phyloP scores from a whole-genome alignment of 2,888 invertebrate species.

The Drosophila leonis region DNA sequence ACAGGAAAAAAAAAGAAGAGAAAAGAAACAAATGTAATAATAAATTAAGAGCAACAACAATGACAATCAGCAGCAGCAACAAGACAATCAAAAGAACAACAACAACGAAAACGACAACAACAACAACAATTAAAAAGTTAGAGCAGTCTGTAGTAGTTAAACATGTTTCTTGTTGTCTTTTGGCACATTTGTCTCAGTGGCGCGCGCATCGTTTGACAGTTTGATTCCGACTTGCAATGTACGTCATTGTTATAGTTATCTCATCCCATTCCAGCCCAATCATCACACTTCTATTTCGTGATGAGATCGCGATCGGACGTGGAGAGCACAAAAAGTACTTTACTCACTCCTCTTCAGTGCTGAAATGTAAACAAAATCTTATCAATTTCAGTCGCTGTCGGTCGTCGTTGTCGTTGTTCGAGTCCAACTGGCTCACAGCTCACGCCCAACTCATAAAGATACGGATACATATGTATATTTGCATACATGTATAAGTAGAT shows the following conservation, averaged over 20 bases:
- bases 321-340: background rate
- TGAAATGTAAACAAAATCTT: constrained; percentile 55
- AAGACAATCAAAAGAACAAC: background rate
- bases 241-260: constrained; percentile 47
- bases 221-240: constrained; percentile 35
- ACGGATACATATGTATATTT: constrained; percentile 23
- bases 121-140: constrained; percentile 12
- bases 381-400: constrained; percentile 35
- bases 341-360: constrained; percentile 13
- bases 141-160: constrained; percentile 7
- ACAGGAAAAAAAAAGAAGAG: background rate
- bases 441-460: constrained; percentile 72
- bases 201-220: constrained; percentile 32
- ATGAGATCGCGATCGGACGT: constrained; percentile 18
- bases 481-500: constrained; percentile 15
- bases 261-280: constrained; percentile 10
- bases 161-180: constrained; percentile 4
- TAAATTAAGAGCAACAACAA: constrained; percentile 21
- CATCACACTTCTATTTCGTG: constrained; percentile 47
- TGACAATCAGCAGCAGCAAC: constrained; percentile 14
- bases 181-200: constrained; percentile 16
- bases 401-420: constrained; percentile 11
- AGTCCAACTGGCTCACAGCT: constrained; percentile 43
- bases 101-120: background rate
- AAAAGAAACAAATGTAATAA: constrained; percentile 3